phyloP scores from a whole-genome alignment of 2,888 invertebrate genomes.

The Tolmerus cingulatus region DNA sequence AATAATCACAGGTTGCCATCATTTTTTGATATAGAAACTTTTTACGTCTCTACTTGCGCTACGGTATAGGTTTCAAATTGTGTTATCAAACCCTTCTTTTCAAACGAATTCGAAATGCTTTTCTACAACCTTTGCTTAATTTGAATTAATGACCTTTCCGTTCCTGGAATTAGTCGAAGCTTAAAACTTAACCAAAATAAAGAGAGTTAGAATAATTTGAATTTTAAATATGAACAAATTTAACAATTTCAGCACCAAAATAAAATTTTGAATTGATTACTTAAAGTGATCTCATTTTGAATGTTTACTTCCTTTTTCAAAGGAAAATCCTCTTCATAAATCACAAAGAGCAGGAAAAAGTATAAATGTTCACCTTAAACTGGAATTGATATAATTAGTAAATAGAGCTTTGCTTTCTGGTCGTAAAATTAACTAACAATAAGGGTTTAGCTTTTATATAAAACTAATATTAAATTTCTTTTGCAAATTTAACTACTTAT shows the following conservation, averaged over 20 bases:
- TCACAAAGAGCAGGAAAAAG: not conserved
- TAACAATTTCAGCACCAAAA: constrained; percentile 15
- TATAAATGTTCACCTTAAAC: not conserved
- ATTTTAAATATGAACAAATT: not conserved
- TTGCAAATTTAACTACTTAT: constrained; percentile 33
- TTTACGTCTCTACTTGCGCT: not conserved
- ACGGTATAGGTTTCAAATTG: not conserved
- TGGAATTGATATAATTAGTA: constrained; percentile 5
- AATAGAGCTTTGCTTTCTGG: not conserved
- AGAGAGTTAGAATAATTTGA: not conserved
- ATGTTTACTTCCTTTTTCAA: constrained; percentile 8
- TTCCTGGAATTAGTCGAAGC: not conserved
- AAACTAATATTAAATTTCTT: constrained; percentile 29
- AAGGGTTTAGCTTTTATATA: constrained; percentile 23
- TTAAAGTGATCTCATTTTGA: not conserved
- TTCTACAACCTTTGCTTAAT: not conserved
- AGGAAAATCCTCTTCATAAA: not conserved
- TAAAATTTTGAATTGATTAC: not conserved
- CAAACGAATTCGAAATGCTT: not conserved
- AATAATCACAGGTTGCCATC: not conserved
- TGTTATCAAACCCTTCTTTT: not conserved
- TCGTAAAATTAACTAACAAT: constrained; percentile 32
- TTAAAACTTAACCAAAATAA: not conserved
- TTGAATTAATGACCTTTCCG: not conserved
- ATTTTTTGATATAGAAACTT: not conserved